Percentiles rank a stretch among this genome's conserved stretches.
These are phyloP conservation scores for Galerucella calmariensis DNA, from an alignment of 2,888 invertebrate genomes.

Conservation along the genomic window DNA sequence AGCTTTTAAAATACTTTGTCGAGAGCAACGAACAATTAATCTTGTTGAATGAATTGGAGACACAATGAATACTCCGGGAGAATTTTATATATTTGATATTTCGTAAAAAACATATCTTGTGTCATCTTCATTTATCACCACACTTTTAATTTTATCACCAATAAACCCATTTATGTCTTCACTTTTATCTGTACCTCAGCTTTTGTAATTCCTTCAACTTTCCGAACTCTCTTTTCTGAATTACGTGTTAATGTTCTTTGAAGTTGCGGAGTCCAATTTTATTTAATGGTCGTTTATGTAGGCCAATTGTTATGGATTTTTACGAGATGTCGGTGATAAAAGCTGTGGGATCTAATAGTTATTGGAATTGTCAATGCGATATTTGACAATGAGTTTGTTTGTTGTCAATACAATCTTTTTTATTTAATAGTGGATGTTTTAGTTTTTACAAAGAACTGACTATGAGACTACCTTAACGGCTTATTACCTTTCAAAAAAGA, in stretches of 20 bases:
- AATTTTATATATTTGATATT: no score
- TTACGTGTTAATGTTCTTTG: slow-evolving; percentile 12
- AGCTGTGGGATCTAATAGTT: background rate
- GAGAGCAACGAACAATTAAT: no score
- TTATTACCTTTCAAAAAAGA: background rate
- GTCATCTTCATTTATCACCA: background rate
- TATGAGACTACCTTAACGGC: background rate
- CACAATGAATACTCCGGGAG: no score
- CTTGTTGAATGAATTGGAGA: no score
- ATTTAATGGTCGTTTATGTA: background rate
- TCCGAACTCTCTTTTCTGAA: background rate
- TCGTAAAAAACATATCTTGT: no score
- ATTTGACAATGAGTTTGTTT: background rate
- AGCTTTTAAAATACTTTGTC: no score
- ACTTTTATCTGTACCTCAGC: background rate
- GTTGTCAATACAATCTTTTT: background rate
- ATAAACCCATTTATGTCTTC: slow-evolving; percentile 5
- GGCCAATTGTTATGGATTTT: slow-evolving; percentile 1
- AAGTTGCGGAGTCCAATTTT: slow-evolving; percentile 11
- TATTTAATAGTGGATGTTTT: background rate
- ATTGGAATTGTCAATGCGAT: background rate
- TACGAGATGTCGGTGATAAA: slow-evolving; percentile 1
- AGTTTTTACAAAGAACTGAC: background rate
- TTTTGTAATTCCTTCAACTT: background rate
- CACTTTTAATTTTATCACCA: background rate